phyloP scores from a whole-genome alignment of 2,888 invertebrate species.

The Tenthredo mesomela region DNA sequence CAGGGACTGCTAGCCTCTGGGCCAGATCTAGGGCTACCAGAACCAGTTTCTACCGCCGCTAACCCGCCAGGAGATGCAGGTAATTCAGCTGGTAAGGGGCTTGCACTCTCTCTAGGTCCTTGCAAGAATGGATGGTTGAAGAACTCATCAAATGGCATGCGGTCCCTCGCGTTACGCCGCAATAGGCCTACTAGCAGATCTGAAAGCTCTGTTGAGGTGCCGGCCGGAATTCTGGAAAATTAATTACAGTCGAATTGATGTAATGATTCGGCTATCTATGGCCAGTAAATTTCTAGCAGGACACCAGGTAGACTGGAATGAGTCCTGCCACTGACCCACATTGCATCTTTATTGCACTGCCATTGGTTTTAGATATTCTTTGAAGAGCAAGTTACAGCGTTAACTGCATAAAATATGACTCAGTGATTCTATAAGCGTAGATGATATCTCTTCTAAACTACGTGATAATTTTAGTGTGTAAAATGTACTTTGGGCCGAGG shows the following conservation, averaged over 20 bases:
- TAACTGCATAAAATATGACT: neutral
- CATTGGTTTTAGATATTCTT: neutral
- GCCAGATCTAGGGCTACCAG: constrained; percentile 65
- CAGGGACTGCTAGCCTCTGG: constrained; percentile 73
- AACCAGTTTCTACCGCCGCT: constrained; percentile 65
- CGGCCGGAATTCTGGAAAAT: constrained; percentile 91
- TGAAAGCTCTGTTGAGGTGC: constrained; percentile 94
- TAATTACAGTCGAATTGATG: constrained; percentile 52
- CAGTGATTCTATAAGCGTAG: neutral
- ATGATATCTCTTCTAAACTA: constrained; percentile 34
- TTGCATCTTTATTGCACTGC: neutral
- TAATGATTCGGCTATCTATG: neutral
- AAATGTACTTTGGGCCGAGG: constrained; percentile 89
- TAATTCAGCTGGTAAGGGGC: constrained; percentile 75
- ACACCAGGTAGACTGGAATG: neutral
- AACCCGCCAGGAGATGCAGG: constrained; percentile 72
- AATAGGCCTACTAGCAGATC: constrained; percentile 93
- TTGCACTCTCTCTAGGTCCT: constrained; percentile 79
- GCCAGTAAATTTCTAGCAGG: neutral
- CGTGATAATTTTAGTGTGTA: constrained; percentile 23
- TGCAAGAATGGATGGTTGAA: constrained; percentile 96
- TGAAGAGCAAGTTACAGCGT: neutral
- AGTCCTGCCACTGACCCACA: neutral
- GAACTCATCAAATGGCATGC: constrained; percentile 98
- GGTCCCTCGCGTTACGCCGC: constrained; percentile 94